Evolutionary conservation across 2,888 invertebrate genomes (phyloP).

Genomic region (Drosophila cracens): DNA sequence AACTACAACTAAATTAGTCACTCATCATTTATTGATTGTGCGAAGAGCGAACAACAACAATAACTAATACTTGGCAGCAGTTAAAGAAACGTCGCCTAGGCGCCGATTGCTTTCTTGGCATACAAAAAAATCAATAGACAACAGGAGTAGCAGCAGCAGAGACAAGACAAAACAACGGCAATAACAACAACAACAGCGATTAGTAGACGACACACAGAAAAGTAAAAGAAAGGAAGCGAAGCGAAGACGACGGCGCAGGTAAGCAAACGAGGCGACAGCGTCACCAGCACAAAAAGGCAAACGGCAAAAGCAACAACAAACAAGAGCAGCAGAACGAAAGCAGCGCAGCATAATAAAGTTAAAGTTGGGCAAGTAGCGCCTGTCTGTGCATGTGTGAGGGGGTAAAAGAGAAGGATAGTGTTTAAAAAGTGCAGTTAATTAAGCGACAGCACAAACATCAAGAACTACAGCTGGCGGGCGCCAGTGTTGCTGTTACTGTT

Average conservation of each 20-base stretch:
- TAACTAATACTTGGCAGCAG: slow-evolving; percentile 37
- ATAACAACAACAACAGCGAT: slow-evolving; percentile 41
- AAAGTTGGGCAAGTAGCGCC: slow-evolving; percentile 43
- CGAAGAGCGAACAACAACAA: slow-evolving; percentile 16
- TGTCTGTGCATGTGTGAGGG: neutral
- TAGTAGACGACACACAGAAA: slow-evolving; percentile 40
- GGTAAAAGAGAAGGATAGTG: slow-evolving; percentile 1
- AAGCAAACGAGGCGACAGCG: slow-evolving; percentile 33
- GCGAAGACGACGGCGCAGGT: slow-evolving; percentile 36
- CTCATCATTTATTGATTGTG: slow-evolving; percentile 66
- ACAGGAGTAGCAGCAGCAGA: slow-evolving; percentile 31
- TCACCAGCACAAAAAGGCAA: slow-evolving; percentile 19
- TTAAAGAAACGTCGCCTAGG: slow-evolving; percentile 55
- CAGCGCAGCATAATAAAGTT: slow-evolving; percentile 48
- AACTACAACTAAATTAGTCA: slow-evolving; percentile 52
- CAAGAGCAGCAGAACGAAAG: slow-evolving; percentile 4
- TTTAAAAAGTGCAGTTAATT: slow-evolving; percentile 55
- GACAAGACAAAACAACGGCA: slow-evolving; percentile 41
- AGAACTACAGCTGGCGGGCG: slow-evolving; percentile 17
- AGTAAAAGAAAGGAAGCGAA: slow-evolving; percentile 6
- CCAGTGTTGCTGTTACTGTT: slow-evolving; percentile 29
- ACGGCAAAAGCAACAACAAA: slow-evolving; percentile 1
- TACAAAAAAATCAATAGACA: slow-evolving; percentile 56
- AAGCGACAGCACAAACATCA: slow-evolving; percentile 24
- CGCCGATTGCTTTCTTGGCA: slow-evolving; percentile 37